A percentile compares a stretch with the other conserved stretches of the same genome.
Evolutionary conservation across 2,888 invertebrate species (phyloP).

Genomic region (Lasioglossum vierecki): DNA sequence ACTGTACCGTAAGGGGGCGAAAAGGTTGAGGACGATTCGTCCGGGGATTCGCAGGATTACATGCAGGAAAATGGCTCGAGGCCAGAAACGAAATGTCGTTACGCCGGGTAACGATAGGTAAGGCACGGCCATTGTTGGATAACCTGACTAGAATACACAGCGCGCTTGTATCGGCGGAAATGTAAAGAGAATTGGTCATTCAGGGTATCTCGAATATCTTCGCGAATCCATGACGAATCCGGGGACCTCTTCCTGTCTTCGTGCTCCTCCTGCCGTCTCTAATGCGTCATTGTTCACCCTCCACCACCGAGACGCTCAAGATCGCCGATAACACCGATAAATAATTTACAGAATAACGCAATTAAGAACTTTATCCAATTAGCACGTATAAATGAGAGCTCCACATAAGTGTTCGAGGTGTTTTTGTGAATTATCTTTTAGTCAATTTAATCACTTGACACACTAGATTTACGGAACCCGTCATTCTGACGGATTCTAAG

Average conservation of each 20-base stretch:
- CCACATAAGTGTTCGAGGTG: background rate
- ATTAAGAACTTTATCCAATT: background rate
- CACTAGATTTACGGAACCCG: too few species aligned
- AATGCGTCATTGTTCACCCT: background rate
- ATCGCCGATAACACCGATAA: background rate
- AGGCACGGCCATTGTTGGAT: conserved; percentile 67
- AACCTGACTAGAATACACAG: conserved; percentile 65
- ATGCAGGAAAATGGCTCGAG: conserved; percentile 75
- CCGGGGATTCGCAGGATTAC: conserved; percentile 71
- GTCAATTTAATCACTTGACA: too few species aligned
- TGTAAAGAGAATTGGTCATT: conserved; percentile 60
- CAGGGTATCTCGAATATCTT: conserved; percentile 39
- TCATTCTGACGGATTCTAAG: too few species aligned
- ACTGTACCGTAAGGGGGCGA: conserved; percentile 41
- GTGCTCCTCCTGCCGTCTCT: background rate
- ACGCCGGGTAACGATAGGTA: conserved; percentile 72
- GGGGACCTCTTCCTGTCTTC: background rate
- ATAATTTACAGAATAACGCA: conserved; percentile 10
- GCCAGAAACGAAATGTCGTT: conserved; percentile 74
- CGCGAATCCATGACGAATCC: conserved; percentile 35
- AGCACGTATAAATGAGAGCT: background rate
- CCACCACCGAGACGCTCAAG: background rate
- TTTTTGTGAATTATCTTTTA: too few species aligned
- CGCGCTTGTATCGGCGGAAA: conserved; percentile 31
- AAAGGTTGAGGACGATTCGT: conserved; percentile 47